Conservation (phyloP, 2,113 vertebrate genomes). For the Lagopus leucura region DNA sequence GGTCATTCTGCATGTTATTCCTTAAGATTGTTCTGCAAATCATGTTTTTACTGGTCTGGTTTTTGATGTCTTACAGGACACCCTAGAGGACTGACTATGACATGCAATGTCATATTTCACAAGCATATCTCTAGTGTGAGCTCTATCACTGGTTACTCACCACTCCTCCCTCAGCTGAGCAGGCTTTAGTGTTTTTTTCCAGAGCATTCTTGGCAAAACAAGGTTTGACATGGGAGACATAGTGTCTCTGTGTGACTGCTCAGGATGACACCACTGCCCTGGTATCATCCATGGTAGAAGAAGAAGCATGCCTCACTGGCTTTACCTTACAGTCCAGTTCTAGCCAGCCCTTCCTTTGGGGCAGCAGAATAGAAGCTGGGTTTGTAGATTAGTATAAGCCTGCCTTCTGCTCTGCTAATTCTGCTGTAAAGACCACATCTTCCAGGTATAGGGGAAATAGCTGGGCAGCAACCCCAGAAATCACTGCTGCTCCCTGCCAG, state of each 20-base stretch:
- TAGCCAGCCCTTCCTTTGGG: background rate
- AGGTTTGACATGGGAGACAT: background rate
- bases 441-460: background rate
- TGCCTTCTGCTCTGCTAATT: background rate
- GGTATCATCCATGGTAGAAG: background rate
- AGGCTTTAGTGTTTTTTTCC: background rate
- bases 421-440: background rate
- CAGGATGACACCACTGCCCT: background rate
- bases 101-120: background rate
- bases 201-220: background rate
- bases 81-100: background rate
- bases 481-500: background rate
- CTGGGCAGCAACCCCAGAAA: background rate
- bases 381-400: background rate
- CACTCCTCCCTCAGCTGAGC: background rate
- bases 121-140: background rate
- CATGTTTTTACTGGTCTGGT: background rate
- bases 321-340: background rate
- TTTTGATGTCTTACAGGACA: background rate
- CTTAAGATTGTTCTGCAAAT: background rate
- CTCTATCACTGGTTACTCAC: background rate
- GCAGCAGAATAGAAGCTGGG: background rate
- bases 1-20: background rate
- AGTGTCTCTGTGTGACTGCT: background rate
- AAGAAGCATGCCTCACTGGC: rapidly evolving